phyloP scores from a whole-genome alignment of 1,140 invertebrate species.

The Rhopalosiphum padi region DNA sequence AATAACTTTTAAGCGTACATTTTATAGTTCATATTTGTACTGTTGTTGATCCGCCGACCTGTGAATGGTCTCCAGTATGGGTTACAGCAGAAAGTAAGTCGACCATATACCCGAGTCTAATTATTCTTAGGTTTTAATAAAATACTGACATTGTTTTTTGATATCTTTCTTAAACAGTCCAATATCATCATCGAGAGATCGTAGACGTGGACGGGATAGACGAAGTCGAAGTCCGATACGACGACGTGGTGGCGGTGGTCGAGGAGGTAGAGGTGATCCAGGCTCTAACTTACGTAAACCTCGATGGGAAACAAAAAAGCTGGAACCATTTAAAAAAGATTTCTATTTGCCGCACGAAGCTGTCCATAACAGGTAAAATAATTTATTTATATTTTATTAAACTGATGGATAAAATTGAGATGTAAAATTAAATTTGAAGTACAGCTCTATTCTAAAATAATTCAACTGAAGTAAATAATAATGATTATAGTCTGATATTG shows the following conservation, averaged over 20 bases:
- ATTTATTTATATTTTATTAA: neutral
- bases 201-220: constrained; percentile 59
- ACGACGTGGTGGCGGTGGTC: constrained; percentile 62
- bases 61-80: constrained; percentile 25
- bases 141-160: neutral
- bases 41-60: neutral
- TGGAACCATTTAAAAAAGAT: constrained; percentile 92
- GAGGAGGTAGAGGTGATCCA: constrained; percentile 62
- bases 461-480: neutral
- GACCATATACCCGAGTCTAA: neutral
- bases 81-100: constrained; percentile 47
- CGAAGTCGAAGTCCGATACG: constrained; percentile 60
- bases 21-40: neutral
- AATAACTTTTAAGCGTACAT: neutral
- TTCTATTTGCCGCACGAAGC: constrained; percentile 87
- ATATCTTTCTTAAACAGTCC: neutral
- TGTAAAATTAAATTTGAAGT: neutral
- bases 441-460: neutral
- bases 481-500: neutral
- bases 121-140: neutral
- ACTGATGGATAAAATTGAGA: neutral
- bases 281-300: constrained; percentile 65
- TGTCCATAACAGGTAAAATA: constrained; percentile 69
- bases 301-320: constrained; percentile 78
- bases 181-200: constrained; percentile 25